A percentile compares a stretch with the other conserved stretches of the same genome.
Evolutionary conservation across 2,797 vertebrate species (phyloP).

Genomic region (Urosaurus nigricauda): DNA sequence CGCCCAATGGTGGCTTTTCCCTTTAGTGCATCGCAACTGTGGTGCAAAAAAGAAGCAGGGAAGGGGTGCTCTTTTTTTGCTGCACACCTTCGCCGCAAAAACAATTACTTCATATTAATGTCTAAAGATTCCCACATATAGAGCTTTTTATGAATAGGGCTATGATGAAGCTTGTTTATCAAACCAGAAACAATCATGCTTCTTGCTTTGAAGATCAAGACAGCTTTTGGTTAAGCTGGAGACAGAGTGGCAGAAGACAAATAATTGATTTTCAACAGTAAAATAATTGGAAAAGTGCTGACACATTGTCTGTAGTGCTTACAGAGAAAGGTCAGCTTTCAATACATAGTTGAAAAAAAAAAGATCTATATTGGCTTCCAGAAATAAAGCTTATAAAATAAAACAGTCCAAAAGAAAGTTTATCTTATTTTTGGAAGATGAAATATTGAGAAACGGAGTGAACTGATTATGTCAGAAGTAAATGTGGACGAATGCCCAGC

Average conservation of each 20-base stretch:
- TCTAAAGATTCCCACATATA: neutral
- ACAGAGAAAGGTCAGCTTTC: slow-evolving; percentile 22
- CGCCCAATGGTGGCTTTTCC: too few species aligned
- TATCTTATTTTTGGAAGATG: slow-evolving; percentile 5
- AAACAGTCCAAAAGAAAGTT: neutral
- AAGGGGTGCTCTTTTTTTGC: too few species aligned
- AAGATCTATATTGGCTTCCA: neutral
- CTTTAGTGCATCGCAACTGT: too few species aligned
- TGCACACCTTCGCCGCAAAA: too few species aligned
- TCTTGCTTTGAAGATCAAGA: neutral
- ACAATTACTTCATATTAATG: too few species aligned
- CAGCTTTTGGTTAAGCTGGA: too few species aligned
- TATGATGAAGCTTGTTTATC: neutral
- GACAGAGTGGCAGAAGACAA: neutral
- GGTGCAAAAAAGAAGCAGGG: too few species aligned
- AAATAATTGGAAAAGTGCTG: slow-evolving; percentile 17
- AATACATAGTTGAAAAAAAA: neutral
- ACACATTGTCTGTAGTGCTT: slow-evolving; percentile 4
- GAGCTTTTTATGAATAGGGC: neutral
- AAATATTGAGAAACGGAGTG: slow-evolving; percentile 20
- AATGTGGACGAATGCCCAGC: neutral
- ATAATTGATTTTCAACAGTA: slow-evolving; percentile 11
- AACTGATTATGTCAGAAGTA: neutral
- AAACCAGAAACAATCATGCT: too few species aligned
- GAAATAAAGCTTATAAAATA: neutral